Evolutionary conservation across 2,888 invertebrate species (phyloP), one percentile per base, ranked within the genome.

Genomic region (Leptinotarsa haldemani): DNA sequence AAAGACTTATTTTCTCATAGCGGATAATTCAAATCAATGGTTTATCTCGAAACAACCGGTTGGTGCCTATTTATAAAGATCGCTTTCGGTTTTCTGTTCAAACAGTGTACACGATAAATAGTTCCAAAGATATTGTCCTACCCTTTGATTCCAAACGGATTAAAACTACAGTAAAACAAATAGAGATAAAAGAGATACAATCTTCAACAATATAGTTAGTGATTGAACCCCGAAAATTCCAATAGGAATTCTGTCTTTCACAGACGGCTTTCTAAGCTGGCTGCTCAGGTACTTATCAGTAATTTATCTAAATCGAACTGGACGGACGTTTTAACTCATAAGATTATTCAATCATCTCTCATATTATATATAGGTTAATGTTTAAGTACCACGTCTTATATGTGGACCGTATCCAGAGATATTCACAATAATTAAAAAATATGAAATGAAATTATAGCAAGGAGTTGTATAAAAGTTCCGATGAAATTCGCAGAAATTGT

Each of bases 141-240:
- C 46, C 58, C 61, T 61, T 73, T 61, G 48, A 73, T 73, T 58
- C 66, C 61, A 70, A 73, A 70, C 66, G 73, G 69, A 73, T 73
- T 61, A 61, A 52, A 73, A 66, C 64, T 65, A 63, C 50, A 73
- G 66, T 70, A 70, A 66, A 73, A 69, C 53, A 53, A 65, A 25
- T 61, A 40, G 16, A 30, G 40, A 40, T 40, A 61, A 25, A 16
- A 13, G 5, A 30, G 61, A 61, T 61, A 61, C 15, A 20, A 56
- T 56, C 56, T 25, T 22, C 2, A 56, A 56, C 56, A 56, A 56
- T 56, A 56, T 20, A 30, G 61, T 61, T 61, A 61, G 40, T 30
- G 25, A 7, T 7, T n/a, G 40, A 61, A 30, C 16, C 40, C 25
- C 40, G 15, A 61, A 61, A 61, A 61, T 61, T 61, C 61, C 61